Conservation (phyloP, 1,140 invertebrate species). For the Metaphire vulgaris region DNA sequence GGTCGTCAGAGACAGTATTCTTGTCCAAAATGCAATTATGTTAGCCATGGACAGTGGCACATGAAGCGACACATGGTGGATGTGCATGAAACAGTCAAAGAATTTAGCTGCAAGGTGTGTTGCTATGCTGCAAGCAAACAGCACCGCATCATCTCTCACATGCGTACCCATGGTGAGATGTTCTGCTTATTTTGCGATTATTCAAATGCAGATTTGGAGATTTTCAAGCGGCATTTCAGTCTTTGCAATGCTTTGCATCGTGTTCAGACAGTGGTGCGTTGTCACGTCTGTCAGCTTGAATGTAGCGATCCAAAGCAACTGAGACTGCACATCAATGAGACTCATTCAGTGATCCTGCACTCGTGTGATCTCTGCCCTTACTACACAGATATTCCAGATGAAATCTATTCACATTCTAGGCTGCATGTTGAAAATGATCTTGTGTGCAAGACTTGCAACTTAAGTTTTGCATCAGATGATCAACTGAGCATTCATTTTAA, state of each 20-base stretch:
- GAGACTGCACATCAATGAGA: slow-evolving; percentile 1
- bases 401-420: not conserved
- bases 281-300: slow-evolving; percentile 1
- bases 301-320: not conserved
- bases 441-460: not conserved
- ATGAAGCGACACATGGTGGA: slow-evolving; percentile 25
- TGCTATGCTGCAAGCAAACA: slow-evolving; percentile 14
- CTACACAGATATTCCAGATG: not conserved
- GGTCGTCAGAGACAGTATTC: not conserved
- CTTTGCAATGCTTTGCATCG: not conserved
- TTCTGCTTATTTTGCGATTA: slow-evolving; percentile 26
- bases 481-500: not conserved
- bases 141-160: slow-evolving; percentile 26
- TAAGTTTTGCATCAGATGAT: not conserved
- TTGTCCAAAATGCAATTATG: slow-evolving; percentile 26
- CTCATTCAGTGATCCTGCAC: slow-evolving; percentile 5
- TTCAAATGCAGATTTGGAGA: slow-evolving; percentile 5
- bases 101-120: slow-evolving; percentile 23
- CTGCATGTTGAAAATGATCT: not conserved
- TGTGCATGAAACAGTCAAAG: slow-evolving; percentile 21
- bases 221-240: slow-evolving; percentile 13
- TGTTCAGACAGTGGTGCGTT: not conserved
- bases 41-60: slow-evolving; percentile 24
- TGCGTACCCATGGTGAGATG: slow-evolving; percentile 18
- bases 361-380: slow-evolving; percentile 14